Evolutionary conservation across 2,113 vertebrate species (phyloP).

Genomic region (Lasiurus borealis): DNA sequence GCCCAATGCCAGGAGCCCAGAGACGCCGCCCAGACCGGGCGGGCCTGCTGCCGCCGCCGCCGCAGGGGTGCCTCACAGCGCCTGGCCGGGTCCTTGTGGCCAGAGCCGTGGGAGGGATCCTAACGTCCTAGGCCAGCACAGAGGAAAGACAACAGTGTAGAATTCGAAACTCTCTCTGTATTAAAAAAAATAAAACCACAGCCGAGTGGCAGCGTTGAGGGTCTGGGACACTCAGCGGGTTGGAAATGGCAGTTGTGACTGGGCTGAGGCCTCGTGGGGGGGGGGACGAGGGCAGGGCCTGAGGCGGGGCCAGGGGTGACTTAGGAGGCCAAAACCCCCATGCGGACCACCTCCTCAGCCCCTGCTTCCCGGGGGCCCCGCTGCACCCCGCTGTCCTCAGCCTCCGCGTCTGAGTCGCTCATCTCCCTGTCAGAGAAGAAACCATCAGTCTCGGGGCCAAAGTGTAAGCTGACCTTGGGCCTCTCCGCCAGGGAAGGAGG

Average conservation of each 20-base stretch:
- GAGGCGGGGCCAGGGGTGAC: background rate
- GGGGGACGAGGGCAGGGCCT: conserved; percentile 58
- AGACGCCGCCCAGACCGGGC: background rate
- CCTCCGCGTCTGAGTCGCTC: conserved; percentile 92
- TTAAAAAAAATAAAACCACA: conserved; percentile 82
- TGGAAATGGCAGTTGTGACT: conserved; percentile 89
- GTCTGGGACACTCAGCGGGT: conserved; percentile 83
- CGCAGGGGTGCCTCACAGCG: background rate
- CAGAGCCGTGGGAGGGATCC: conserved; percentile 83
- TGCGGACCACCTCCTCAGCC: conserved; percentile 94
- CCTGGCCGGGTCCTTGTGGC: conserved; percentile 72
- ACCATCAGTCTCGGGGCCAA: conserved; percentile 92
- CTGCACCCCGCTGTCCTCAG: conserved; percentile 87
- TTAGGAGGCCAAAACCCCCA: conserved; percentile 96
- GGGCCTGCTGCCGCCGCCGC: background rate
- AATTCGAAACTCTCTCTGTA: conserved; percentile 87
- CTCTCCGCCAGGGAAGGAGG: conserved; percentile 74
- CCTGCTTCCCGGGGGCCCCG: conserved; percentile 91
- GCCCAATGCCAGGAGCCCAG: conserved; percentile 68
- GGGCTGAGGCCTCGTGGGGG: conserved; percentile 81
- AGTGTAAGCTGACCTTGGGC: conserved; percentile 86
- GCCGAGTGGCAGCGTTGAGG: conserved; percentile 71
- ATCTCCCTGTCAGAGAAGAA: conserved; percentile 96
- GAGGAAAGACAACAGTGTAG: conserved; percentile 88
- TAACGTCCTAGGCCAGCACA: conserved; percentile 85